These are phyloP conservation scores for Hyles euphorbiae DNA, from an alignment of 1,140 invertebrate species.

Conservation along the genomic window DNA sequence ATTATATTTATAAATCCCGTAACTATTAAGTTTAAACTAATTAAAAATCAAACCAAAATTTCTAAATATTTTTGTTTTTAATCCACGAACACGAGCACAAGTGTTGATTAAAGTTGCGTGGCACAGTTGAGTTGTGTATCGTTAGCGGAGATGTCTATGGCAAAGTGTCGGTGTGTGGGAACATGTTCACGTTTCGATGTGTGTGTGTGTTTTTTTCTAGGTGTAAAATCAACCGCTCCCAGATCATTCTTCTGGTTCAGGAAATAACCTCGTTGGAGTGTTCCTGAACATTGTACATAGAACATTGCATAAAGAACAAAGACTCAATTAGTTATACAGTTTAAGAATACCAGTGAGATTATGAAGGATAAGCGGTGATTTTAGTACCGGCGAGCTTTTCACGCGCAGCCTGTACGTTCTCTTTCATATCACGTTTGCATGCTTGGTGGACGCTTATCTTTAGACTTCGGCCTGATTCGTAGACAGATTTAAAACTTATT, in stretches of 20 bases:
- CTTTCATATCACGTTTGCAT: conserved; percentile 60
- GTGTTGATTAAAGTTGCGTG: too few species aligned
- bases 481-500: too few species aligned
- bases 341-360: conserved; percentile 72
- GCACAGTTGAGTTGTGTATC: neutral
- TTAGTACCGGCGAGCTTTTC: conserved; percentile 65
- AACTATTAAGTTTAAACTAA: too few species aligned
- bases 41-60: conserved; percentile 2
- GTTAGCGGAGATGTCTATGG: neutral
- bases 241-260: conserved; percentile 75
- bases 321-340: conserved; percentile 71
- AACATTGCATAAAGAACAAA: conserved; percentile 69
- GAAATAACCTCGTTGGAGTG: conserved; percentile 65
- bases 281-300: conserved; percentile 71
- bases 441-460: conserved; percentile 9
- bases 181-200: conserved; percentile 49
- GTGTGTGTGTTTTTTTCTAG: conserved; percentile 70
- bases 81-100: too few species aligned
- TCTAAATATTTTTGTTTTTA: neutral
- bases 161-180: conserved; percentile 34
- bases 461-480: too few species aligned
- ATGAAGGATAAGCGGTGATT: conserved; percentile 69
- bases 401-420: conserved; percentile 64
- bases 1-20: too few species aligned
- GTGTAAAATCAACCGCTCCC: conserved; percentile 73